Percentiles rank a stretch among this genome's conserved stretches.
These are phyloP conservation scores for Fulmarus glacialis DNA, from an alignment of 2,113 vertebrate genomes.

Conservation along the genomic window DNA sequence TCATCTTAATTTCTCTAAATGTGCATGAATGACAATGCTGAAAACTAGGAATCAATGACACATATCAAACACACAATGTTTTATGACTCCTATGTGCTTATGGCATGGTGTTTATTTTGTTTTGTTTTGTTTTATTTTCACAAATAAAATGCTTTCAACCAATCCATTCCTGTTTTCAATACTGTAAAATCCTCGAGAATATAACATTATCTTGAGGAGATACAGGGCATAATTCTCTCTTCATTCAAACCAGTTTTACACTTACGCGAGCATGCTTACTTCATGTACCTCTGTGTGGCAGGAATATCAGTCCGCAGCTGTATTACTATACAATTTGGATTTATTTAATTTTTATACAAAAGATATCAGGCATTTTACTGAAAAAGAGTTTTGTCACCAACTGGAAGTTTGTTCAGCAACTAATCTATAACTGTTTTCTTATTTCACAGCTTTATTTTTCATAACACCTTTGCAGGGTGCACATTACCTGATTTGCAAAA, in stretches of 20 bases:
- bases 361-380: neutral
- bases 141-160: neutral
- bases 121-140: neutral
- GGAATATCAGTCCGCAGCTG: neutral
- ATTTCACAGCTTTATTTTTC: neutral
- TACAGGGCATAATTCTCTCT: neutral
- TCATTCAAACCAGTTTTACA: neutral
- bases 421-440: neutral
- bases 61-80: rapidly evolving
- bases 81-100: neutral
- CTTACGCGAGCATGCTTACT: neutral
- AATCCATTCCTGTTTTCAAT: neutral
- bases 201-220: neutral
- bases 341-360: neutral
- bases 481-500: neutral
- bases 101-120: rapidly evolving
- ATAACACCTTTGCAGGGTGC: neutral
- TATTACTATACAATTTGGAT: neutral
- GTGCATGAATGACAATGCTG: neutral
- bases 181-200: neutral
- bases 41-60: neutral
- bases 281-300: neutral
- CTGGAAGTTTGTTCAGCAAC: neutral
- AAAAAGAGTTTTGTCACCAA: neutral
- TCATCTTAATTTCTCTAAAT: neutral